These are phyloP conservation scores for Drosophila kanapiae DNA, from an alignment of 1,140 invertebrate genomes.

Conservation along the genomic window DNA sequence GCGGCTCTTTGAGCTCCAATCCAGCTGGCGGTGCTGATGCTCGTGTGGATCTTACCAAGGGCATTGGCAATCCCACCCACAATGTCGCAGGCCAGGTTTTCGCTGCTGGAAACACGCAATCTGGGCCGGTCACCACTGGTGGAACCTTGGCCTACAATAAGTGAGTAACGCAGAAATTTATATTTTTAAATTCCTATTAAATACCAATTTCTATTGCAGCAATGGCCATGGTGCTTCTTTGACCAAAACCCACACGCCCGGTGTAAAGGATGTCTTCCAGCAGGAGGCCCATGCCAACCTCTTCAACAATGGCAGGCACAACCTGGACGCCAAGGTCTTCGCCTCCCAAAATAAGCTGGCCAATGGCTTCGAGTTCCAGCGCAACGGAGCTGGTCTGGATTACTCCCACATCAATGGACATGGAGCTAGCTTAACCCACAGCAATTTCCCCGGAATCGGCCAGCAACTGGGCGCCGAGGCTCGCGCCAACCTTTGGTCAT, in stretches of 20 bases:
- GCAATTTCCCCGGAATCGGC: constrained; percentile 77
- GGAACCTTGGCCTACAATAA: constrained; percentile 77
- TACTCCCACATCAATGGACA: constrained; percentile 75
- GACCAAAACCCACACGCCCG: constrained; percentile 71
- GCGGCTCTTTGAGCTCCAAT: constrained; percentile 67
- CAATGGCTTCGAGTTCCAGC: constrained; percentile 73
- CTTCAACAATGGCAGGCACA: constrained; percentile 72
- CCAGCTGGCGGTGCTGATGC: constrained; percentile 73
- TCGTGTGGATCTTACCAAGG: constrained; percentile 54
- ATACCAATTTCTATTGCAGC: constrained; percentile 15
- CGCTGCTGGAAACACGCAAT: constrained; percentile 71
- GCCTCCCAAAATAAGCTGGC: constrained; percentile 74
- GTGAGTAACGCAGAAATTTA: constrained; percentile 41
- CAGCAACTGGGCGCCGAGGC: constrained; percentile 66
- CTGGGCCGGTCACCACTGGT: constrained; percentile 67
- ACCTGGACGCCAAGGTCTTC: constrained; percentile 74
- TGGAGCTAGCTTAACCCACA: constrained; percentile 72
- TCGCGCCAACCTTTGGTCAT: constrained; percentile 76
- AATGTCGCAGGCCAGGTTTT: constrained; percentile 72
- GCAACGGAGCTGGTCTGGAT: constrained; percentile 71
- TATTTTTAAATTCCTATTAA: not conserved
- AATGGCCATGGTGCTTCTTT: constrained; percentile 68
- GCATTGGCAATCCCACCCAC: constrained; percentile 69
- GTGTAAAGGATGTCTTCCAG: constrained; percentile 67
- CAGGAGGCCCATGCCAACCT: constrained; percentile 74